Evolutionary conservation across 2,113 vertebrate genomes (phyloP).

Genomic region (Cygnus atratus): DNA sequence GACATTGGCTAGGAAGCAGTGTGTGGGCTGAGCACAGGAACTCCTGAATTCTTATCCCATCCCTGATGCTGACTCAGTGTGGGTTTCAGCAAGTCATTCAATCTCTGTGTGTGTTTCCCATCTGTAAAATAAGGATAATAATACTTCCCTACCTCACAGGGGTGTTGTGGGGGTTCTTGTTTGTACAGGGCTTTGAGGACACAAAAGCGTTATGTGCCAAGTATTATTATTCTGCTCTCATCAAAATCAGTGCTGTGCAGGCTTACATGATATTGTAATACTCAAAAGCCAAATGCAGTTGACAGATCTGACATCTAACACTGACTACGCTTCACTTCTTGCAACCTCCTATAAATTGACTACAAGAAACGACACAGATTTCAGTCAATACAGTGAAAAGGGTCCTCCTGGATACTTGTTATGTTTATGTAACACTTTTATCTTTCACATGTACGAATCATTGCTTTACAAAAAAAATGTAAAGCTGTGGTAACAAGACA

Average conservation of each 20-base stretch:
- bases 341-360: constrained; percentile 9
- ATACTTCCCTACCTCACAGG: constrained; percentile 69
- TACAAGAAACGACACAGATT: background rate
- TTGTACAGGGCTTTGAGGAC: constrained; percentile 47
- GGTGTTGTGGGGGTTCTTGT: constrained; percentile 65
- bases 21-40: background rate
- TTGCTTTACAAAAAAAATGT: background rate
- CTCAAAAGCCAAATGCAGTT: constrained; percentile 14
- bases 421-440: background rate
- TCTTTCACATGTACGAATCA: background rate
- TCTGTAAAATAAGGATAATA: constrained; percentile 55
- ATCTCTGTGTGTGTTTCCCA: constrained; percentile 35
- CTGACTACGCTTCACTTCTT: background rate
- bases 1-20: constrained; percentile 69
- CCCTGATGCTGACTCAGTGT: constrained; percentile 19
- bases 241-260: constrained; percentile 10
- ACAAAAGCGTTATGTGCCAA: constrained; percentile 29
- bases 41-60: background rate
- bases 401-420: background rate
- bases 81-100: constrained; percentile 32
- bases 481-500: background rate
- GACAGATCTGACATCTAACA: constrained; percentile 21
- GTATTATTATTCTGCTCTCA: constrained; percentile 59
- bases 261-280: background rate
- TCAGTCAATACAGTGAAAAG: background rate